phyloP scores from a whole-genome alignment of 2,797 vertebrate species.

The Neosalanx taihuensis region DNA sequence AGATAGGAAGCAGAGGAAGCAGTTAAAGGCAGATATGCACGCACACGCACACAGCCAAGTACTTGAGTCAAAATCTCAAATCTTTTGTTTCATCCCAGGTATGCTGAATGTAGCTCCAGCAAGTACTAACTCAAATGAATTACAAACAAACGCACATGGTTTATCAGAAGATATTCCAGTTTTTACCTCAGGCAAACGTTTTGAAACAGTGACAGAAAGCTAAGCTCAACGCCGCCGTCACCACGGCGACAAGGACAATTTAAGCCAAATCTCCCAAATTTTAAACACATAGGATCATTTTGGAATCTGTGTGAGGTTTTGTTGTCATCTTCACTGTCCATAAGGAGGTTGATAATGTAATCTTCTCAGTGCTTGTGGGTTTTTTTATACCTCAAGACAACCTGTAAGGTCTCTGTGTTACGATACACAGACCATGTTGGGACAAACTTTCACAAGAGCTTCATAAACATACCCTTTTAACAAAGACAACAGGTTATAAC shows the following conservation, averaged over 20 bases:
- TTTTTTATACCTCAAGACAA: not conserved
- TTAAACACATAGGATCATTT: too few relatives aligned
- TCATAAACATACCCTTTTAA: not conserved
- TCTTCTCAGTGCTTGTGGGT: not conserved
- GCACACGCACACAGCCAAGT: not conserved
- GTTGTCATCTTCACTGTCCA: too few relatives aligned
- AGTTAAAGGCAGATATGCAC: too few relatives aligned
- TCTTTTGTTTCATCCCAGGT: not conserved
- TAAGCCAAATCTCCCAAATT: too few relatives aligned
- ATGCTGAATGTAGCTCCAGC: not conserved
- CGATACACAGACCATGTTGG: not conserved
- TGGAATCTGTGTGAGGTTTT: too few relatives aligned
- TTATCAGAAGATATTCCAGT: slow-evolving; percentile 1
- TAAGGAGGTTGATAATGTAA: too few relatives aligned
- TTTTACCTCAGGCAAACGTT: slow-evolving; percentile 9
- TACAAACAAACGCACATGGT: slow-evolving; percentile 2
- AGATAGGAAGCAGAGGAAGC: not conserved
- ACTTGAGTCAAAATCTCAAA: not conserved
- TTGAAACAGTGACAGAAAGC: not conserved
- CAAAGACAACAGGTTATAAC: not conserved
- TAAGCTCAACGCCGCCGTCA: too few relatives aligned
- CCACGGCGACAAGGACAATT: too few relatives aligned
- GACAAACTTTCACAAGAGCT: not conserved
- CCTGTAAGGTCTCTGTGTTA: not conserved
- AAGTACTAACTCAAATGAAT: not conserved